These are phyloP conservation scores for Gavia stellata DNA, from an alignment of 2,113 vertebrate species.

Conservation along the genomic window DNA sequence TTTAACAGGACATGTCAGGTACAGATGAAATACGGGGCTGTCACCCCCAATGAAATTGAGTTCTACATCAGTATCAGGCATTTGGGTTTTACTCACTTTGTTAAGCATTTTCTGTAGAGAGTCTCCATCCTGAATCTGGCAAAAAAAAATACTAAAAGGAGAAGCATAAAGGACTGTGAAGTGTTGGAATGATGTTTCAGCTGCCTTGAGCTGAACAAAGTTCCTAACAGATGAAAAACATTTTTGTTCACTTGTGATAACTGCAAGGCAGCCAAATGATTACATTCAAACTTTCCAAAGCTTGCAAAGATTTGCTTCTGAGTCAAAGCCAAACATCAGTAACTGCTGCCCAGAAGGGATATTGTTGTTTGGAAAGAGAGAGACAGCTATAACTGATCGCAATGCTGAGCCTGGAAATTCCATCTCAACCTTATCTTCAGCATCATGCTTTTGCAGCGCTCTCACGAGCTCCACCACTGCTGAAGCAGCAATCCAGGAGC, in stretches of 20 bases:
- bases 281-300: constrained; percentile 53
- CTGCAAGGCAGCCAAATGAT: constrained; percentile 34
- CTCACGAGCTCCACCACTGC: neutral
- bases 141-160: neutral
- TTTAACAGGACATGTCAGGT: neutral
- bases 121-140: neutral
- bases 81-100: neutral
- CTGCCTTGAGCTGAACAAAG: neutral
- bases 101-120: neutral
- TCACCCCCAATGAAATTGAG: neutral
- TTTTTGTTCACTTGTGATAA: constrained; percentile 52
- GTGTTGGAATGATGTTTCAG: constrained; percentile 8
- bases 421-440: constrained; percentile 31
- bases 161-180: neutral
- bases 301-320: constrained; percentile 43
- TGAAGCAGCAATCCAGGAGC: constrained; percentile 9
- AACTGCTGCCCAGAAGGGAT: constrained; percentile 52
- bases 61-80: neutral
- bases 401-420: constrained; percentile 53
- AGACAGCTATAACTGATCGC: constrained; percentile 5
- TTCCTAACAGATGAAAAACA: constrained; percentile 45
- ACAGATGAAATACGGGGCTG: neutral
- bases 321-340: constrained; percentile 32
- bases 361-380: constrained; percentile 35
- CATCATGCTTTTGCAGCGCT: neutral